Conservation (phyloP, 23 tunicate species). For the Halocynthia roretzi region DNA sequence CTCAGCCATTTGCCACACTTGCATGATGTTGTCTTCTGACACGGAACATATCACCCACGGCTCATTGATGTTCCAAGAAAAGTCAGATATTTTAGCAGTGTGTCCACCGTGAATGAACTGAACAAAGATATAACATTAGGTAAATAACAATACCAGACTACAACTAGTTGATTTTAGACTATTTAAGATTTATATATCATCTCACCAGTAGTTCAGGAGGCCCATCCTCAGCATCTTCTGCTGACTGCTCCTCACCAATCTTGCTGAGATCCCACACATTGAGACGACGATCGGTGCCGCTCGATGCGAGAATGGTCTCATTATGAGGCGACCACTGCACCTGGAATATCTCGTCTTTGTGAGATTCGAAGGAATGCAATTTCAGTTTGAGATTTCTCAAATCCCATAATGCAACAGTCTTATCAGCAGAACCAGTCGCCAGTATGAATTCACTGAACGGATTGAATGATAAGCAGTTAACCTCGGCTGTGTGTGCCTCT, state of each 20-base stretch:
- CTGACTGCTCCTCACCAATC: slow-evolving; percentile 69
- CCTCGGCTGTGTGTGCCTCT: slow-evolving; percentile 88
- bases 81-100: slow-evolving; percentile 91
- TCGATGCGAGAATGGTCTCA: slow-evolving; percentile 89
- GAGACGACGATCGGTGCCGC: slow-evolving; percentile 86
- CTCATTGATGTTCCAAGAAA: slow-evolving; percentile 91
- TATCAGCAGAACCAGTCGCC: slow-evolving; percentile 94
- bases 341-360: slow-evolving; percentile 97
- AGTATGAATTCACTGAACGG: slow-evolving; percentile 74
- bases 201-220: slow-evolving; percentile 26
- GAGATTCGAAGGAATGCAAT: slow-evolving; percentile 77
- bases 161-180: background rate
- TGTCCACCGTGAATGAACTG: slow-evolving; percentile 90
- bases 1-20: slow-evolving; percentile 98
- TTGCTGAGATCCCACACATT: slow-evolving; percentile 91
- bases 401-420: slow-evolving; percentile 96
- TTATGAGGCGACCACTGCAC: slow-evolving; percentile 97
- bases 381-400: slow-evolving; percentile 75
- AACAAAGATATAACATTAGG: background rate
- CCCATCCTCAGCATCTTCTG: slow-evolving; percentile 87
- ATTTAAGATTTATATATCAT: background rate
- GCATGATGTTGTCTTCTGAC: slow-evolving; percentile 92
- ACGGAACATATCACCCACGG: slow-evolving; percentile 90
- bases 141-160: background rate
- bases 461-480: slow-evolving; percentile 86